Evolutionary conservation across 2,113 vertebrate species (phyloP).

Genomic region (Pelecanoides urinatrix): DNA sequence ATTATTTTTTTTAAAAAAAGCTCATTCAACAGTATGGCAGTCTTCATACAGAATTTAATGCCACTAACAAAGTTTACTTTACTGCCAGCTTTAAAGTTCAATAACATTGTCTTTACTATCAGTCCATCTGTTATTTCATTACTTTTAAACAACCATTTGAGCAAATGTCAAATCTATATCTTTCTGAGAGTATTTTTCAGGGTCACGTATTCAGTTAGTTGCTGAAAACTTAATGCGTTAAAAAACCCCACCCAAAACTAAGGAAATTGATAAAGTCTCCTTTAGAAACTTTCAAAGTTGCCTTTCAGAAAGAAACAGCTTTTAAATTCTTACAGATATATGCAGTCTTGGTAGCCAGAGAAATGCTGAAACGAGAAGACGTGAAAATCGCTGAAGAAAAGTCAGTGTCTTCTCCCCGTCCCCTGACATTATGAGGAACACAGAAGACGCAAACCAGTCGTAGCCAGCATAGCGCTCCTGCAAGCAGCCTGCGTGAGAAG

Average conservation of each 20-base stretch:
- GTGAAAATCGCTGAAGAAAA: constrained; percentile 82
- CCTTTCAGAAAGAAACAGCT: not conserved
- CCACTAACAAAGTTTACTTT: not conserved
- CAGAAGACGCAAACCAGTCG: constrained; percentile 90
- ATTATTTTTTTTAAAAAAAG: not conserved
- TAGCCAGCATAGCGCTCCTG: constrained; percentile 76
- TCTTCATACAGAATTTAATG: not conserved
- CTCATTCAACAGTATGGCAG: not conserved
- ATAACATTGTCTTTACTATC: not conserved
- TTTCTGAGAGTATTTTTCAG: not conserved
- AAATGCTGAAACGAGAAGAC: constrained; percentile 86
- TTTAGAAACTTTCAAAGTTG: not conserved
- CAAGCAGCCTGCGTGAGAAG: constrained; percentile 71
- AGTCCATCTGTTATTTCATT: not conserved
- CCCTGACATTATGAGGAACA: constrained; percentile 89
- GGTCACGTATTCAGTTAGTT: not conserved
- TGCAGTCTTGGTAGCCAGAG: constrained; percentile 88
- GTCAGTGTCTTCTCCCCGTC: constrained; percentile 76
- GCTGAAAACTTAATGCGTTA: not conserved
- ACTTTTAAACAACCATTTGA: not conserved
- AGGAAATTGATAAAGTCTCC: not conserved
- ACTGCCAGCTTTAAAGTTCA: constrained; percentile 26
- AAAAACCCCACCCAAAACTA: not conserved
- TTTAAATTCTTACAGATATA: constrained; percentile 81
- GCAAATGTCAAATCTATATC: not conserved